Conservation (phyloP, 2,888 invertebrate species). For the Cataglyphis altisquamis region DNA sequence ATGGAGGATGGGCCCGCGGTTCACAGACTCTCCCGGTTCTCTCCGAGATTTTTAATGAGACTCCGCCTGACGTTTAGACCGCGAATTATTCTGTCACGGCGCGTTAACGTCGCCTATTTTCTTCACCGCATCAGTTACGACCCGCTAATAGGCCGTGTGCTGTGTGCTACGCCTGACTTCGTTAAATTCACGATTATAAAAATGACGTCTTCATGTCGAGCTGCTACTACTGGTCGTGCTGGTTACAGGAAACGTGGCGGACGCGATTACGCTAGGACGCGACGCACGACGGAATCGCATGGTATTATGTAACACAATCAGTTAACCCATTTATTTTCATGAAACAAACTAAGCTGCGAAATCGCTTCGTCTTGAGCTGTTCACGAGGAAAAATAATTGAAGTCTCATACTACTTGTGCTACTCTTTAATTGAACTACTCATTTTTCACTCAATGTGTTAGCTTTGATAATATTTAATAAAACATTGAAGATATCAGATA, state of each 20-base stretch:
- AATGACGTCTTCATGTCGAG: slow-evolving; percentile 73
- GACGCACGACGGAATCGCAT: slow-evolving; percentile 4
- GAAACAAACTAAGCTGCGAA: slow-evolving; percentile 6
- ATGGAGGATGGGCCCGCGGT: slow-evolving; percentile 12
- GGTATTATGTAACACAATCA: slow-evolving; percentile 17
- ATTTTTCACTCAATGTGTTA: not conserved
- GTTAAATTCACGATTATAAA: slow-evolving; percentile 80
- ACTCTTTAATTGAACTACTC: not conserved
- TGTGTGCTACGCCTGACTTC: slow-evolving; percentile 66
- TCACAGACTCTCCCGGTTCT: slow-evolving; percentile 48
- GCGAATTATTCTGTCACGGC: slow-evolving; percentile 83
- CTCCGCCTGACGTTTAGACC: slow-evolving; percentile 73
- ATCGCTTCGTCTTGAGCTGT: not conserved
- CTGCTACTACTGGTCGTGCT: not conserved
- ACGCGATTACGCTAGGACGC: slow-evolving; percentile 23
- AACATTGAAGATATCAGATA: not conserved
- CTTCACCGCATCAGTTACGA: slow-evolving; percentile 68
- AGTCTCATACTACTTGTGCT: not conserved
- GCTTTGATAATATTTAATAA: not conserved
- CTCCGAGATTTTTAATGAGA: slow-evolving; percentile 77
- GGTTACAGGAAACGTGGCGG: slow-evolving; percentile 18
- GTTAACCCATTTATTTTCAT: slow-evolving; percentile 27
- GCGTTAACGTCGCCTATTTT: slow-evolving; percentile 79
- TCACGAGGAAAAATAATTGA: not conserved
- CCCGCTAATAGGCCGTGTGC: slow-evolving; percentile 80